A percentile compares a stretch with the other conserved stretches of the same genome.
phyloP scores from a whole-genome alignment of 2,797 vertebrate species.

The Megaceryle alcyon region DNA sequence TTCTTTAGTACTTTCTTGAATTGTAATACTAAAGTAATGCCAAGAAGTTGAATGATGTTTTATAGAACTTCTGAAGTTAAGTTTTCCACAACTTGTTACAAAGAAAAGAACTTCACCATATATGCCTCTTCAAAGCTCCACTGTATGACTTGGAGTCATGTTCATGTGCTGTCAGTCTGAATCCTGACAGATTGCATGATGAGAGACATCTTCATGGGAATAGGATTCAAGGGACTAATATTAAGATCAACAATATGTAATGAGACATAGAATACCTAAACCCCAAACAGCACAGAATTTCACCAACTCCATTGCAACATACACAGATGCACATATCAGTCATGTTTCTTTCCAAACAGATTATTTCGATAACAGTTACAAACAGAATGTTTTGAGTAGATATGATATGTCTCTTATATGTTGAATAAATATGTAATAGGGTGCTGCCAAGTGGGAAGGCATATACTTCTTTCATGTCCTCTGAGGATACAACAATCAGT shows the following conservation, averaged over 20 bases:
- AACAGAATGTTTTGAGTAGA: neutral
- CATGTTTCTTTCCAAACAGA: neutral
- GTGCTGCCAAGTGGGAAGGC: neutral
- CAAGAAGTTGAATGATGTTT: neutral
- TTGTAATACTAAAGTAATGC: neutral
- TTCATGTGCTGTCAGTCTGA: neutral
- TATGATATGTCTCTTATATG: neutral
- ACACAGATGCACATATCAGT: neutral
- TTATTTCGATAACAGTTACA: neutral
- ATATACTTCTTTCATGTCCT: neutral
- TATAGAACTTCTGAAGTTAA: neutral
- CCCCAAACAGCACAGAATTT: neutral
- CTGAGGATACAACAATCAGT: neutral
- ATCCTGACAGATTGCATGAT: neutral
- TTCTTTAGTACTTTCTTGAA: neutral
- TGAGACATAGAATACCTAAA: neutral
- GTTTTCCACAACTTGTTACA: neutral
- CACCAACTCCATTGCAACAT: neutral
- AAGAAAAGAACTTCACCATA: neutral
- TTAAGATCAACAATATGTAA: neutral
- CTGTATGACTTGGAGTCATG: neutral
- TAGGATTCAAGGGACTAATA: neutral
- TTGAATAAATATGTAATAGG: neutral
- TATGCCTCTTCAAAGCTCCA: neutral
- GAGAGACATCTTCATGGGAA: neutral